Base-by-base conservation (phyloP, 2,888 invertebrate genomes). In the Sinopyrophorus schimmeli region DNA sequence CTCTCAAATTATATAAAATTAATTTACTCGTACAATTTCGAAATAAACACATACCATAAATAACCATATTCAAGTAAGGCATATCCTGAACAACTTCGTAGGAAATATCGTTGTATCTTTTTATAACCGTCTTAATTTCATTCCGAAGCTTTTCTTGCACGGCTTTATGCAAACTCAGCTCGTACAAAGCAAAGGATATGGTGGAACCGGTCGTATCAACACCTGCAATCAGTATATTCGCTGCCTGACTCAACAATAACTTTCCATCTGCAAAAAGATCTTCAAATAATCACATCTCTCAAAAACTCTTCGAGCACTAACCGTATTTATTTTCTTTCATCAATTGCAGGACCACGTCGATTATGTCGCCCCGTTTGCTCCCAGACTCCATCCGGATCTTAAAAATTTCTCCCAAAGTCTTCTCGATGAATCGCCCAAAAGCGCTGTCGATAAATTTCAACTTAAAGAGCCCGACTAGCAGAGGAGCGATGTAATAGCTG, bases 211-310 rank as follows among this genome's bases (percentile, higher is more conserved):
- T 71, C 1, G 76, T 76, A 46, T 76, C 76, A 54, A 71, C 75
- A 1, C 75, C 76, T 11, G 75, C 76, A 1, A 71, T 16, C 44
- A 74, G 74, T 49, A 77, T 74, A 0, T 75, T 65, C 0, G 72
- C 53, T 1, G 68, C 60, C 18, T 74, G 71, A 0, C 73, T 64
- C 4, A 18, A 28, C 5, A 42, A 6, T 16, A 28, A 15, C 6
- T 30, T 6, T 6, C n/a, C 35, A 18, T 47, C 47, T 47, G 15
- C n/a, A 44, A 38, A 6, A 21, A 27, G n/a, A n/a, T n/a, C n/a
- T n/a, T n/a, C n/a, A n/a, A n/a, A n/a, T n/a, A n/a, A n/a, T n/a
- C n/a, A n/a, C n/a, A n/a, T n/a, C n/a, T n/a, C n/a, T n/a, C n/a
- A n/a, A n/a, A n/a, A n/a, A n/a, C n/a, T n/a, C n/a, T n/a, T n/a